These are phyloP conservation scores for Aurelia sp. DNA, from an alignment of 30 jellyfish, hydroid and myxozoan genomes.

Conservation along the genomic window DNA sequence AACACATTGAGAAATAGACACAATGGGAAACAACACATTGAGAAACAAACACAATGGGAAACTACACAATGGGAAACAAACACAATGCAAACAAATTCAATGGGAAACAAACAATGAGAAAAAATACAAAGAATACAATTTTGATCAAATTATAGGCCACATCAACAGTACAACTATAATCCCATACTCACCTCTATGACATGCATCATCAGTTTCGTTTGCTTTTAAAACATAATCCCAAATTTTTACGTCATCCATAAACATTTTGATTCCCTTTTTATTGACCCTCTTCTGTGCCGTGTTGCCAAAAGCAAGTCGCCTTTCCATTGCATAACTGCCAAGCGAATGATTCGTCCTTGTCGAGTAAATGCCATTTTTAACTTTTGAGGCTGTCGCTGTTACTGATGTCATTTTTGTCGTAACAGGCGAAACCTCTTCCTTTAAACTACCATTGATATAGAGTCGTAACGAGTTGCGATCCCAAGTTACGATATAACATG, in stretches of 20 bases:
- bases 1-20: too few species aligned
- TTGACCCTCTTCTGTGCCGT: background rate
- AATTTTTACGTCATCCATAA: conserved; percentile 39
- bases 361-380: background rate
- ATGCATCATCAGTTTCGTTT: conserved; percentile 9
- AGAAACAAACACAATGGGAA: too few species aligned
- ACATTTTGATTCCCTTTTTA: conserved; percentile 20
- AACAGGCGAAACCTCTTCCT: background rate
- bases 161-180: too few species aligned
- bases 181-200: conserved; percentile 23
- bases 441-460: conserved; percentile 1
- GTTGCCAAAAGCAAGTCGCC: conserved; percentile 35
- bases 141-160: too few species aligned
- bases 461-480: conserved; percentile 14
- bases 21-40: too few species aligned
- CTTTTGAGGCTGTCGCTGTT: background rate
- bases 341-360: conserved; percentile 1
- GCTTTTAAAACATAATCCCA: conserved; percentile 32
- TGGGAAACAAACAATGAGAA: too few species aligned
- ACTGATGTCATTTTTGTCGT: background rate
- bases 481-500: conserved; percentile 51
- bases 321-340: conserved; percentile 2
- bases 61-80: too few species aligned
- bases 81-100: too few species aligned
- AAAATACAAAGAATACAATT: too few species aligned